Evolutionary conservation across 64 coral and sea anemone species (phyloP), one percentile per base, ranked within the genome.

Genomic region (Porites lutea): DNA sequence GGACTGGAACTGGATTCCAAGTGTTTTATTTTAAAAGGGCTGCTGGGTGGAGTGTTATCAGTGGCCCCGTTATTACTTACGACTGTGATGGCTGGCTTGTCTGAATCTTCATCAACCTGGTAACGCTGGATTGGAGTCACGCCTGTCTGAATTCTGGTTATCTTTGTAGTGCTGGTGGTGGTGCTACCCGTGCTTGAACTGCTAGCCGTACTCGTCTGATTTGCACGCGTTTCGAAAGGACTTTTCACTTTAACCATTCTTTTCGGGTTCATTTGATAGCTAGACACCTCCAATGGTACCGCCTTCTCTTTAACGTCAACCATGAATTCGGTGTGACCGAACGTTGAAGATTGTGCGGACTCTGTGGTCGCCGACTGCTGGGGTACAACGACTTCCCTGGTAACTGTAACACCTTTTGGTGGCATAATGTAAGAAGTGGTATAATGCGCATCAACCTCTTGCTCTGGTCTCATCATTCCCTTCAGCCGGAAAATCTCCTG

Each of bases 401-500:
- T 74, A 0, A 87, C 90, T 22, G 77, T 75, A 19, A 76, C 47
- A 14, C 59, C 91, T 71, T 87, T 93, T 7, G 78, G 91, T 3
- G 82, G 82, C 60, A 93, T 77, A 2, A 93, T 85, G 65, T 78
- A 93, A 7, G 83, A 83, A 2, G 91, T 93, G 18, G 83, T 83
- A 15, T 87, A 93, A 5, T 75, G 91, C 3, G 81, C 62, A 12
- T 84, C 81, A 12, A 84, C 81, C 47, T 93, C 85, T 14, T 72
- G 72, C 46, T 93, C 91, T 10, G 82, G 83, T 50, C 64, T 65
- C 4, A 87, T 46, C 18, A 87, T 71, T 10, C 82, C 91, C 64
- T 93, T 93, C 2, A 93, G 83, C 46, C 91, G 60, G 58, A 93
- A 93, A 63, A 93, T 93, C 59, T 93, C 95, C 91, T 97, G 88